Conservation (phyloP, 1,140 invertebrate species). For the Drosophila pseudoobscura region DNA sequence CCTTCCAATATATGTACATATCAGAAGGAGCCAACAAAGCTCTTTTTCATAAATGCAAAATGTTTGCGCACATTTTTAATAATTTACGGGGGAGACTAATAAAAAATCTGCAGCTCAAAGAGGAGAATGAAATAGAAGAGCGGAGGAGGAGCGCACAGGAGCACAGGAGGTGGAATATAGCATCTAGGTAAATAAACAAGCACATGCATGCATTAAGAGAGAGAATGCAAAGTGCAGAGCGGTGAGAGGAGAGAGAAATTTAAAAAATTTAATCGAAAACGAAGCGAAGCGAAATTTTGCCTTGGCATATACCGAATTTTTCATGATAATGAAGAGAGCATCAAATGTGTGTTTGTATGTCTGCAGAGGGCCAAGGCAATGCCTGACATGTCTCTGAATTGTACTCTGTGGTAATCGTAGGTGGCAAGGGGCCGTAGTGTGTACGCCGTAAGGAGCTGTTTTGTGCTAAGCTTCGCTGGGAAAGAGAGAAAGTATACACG, state of each 20-base stretch:
- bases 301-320: constrained; percentile 38
- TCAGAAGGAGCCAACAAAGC: constrained; percentile 44
- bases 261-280: constrained; percentile 5
- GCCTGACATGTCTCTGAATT: constrained; percentile 35
- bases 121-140: constrained; percentile 12
- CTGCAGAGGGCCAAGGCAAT: constrained; percentile 31
- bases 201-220: constrained; percentile 24
- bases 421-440: too few relatives aligned
- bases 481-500: too few relatives aligned
- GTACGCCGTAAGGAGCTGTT: too few relatives aligned
- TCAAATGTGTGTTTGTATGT: constrained; percentile 24
- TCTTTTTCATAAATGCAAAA: constrained; percentile 60
- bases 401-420: too few relatives aligned
- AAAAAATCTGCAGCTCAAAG: constrained; percentile 32
- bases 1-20: constrained; percentile 3
- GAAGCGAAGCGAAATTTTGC: background rate
- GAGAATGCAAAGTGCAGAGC: constrained; percentile 20
- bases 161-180: background rate
- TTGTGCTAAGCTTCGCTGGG: too few relatives aligned
- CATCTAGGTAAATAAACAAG: constrained; percentile 38
- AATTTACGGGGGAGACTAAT: constrained; percentile 50
- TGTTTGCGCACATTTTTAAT: constrained; percentile 51
- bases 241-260: background rate
- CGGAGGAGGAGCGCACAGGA: background rate
- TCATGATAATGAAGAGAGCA: constrained; percentile 48